Conservation (phyloP, 2,888 invertebrate species). For the Beris morrisii region DNA sequence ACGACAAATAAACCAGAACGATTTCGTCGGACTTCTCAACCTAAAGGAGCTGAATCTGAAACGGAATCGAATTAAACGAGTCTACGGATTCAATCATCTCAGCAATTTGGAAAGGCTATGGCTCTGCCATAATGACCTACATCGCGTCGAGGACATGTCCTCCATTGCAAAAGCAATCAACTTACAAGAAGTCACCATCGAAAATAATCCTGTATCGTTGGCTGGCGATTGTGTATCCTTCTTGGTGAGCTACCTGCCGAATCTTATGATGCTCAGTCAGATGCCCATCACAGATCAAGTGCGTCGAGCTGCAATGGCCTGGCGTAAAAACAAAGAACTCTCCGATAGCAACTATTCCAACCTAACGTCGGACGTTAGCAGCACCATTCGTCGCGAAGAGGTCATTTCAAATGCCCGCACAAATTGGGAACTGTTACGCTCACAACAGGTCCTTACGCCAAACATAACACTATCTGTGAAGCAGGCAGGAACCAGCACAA, state of each 20-base stretch:
- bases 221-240: conserved; percentile 82
- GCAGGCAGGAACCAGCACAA: neutral
- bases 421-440: conserved; percentile 81
- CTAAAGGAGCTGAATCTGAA: conserved; percentile 87
- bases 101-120: conserved; percentile 66
- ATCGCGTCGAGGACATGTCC: conserved; percentile 81
- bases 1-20: conserved; percentile 71
- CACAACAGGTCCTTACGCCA: conserved; percentile 57
- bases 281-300: conserved; percentile 81
- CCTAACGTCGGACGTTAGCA: conserved; percentile 59
- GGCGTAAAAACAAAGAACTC: conserved; percentile 77
- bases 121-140: conserved; percentile 59
- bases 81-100: conserved; percentile 80
- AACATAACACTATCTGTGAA: conserved; percentile 16
- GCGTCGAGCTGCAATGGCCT: conserved; percentile 75
- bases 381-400: conserved; percentile 71
- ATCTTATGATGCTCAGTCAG: conserved; percentile 70
- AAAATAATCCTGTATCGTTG: conserved; percentile 79
- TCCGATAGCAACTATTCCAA: conserved; percentile 58
- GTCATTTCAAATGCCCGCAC: conserved; percentile 82
- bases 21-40: conserved; percentile 75
- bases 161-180: conserved; percentile 76
- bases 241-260: conserved; percentile 77
- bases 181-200: conserved; percentile 81
- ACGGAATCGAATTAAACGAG: conserved; percentile 77